Percentiles rank a stretch among this genome's conserved stretches.
Conservation (phyloP, 2,113 vertebrate genomes). For the Myotis brandtii region DNA sequence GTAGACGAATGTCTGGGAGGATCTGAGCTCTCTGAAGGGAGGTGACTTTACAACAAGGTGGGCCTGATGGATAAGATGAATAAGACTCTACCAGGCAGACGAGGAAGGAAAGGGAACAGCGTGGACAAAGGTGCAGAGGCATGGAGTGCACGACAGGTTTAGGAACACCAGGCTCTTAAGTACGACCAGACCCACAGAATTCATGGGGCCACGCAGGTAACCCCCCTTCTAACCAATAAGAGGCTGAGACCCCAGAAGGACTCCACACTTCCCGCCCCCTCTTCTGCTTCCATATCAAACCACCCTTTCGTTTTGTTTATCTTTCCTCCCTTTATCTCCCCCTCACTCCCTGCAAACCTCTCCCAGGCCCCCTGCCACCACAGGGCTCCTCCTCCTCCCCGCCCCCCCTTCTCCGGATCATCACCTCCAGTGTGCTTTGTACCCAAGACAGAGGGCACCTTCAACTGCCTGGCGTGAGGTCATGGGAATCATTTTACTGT, state of each 20-base stretch:
- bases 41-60: background rate
- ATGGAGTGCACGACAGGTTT: rapidly evolving
- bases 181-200: background rate
- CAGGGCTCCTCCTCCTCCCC: background rate
- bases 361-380: background rate
- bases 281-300: background rate
- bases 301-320: background rate
- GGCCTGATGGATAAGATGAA: background rate
- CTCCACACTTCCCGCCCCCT: too few relatives aligned
- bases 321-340: background rate
- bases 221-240: background rate
- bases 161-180: background rate
- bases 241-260: background rate
- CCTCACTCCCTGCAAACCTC: background rate
- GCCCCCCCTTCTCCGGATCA: too few relatives aligned
- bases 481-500: background rate
- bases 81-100: background rate
- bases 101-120: background rate
- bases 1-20: rapidly evolving
- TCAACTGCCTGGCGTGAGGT: background rate
- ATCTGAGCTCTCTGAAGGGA: background rate
- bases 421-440: background rate
- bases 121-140: background rate
- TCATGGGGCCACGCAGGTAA: too few relatives aligned
- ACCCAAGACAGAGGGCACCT: background rate